Evolutionary conservation across 37 sponge, comb jelly and placozoan species (phyloP).

Genomic region (Petrosia ficiformis): DNA sequence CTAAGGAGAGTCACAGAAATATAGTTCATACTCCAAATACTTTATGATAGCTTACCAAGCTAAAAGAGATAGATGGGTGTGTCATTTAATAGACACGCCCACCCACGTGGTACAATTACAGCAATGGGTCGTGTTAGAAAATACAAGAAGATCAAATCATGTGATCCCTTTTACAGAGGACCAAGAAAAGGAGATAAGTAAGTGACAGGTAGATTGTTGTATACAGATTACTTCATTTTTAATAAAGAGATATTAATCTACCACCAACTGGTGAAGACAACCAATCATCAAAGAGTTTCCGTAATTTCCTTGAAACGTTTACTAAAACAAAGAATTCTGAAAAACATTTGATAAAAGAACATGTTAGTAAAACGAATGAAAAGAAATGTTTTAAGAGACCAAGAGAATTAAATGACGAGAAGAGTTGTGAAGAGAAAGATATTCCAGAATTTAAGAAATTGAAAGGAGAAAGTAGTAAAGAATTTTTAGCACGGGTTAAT

Average conservation of each 20-base stretch:
- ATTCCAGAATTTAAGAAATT: constrained; percentile 20
- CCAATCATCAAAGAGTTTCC: constrained; percentile 55
- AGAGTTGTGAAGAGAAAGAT: not conserved
- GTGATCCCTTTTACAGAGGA: constrained; percentile 78
- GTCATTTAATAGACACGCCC: not conserved
- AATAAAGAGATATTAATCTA: constrained; percentile 15
- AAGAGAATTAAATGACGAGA: not conserved
- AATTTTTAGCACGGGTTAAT: constrained; percentile 59
- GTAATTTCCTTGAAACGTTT: not conserved
- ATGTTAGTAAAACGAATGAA: not conserved
- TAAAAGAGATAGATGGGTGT: too few relatives aligned
- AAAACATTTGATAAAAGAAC: not conserved
- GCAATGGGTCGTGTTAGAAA: constrained; percentile 65
- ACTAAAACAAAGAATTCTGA: not conserved
- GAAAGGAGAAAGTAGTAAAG: constrained; percentile 48
- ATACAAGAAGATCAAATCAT: constrained; percentile 63
- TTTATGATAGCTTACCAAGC: too few relatives aligned
- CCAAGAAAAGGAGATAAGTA: constrained; percentile 17
- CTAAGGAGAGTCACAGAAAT: too few relatives aligned
- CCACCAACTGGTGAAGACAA: constrained; percentile 29
- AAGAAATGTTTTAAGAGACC: not conserved
- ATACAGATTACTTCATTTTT: not conserved
- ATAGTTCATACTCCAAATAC: too few relatives aligned
- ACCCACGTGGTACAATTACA: not conserved
- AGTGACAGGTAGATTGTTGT: not conserved